Evolutionary conservation across 2,888 invertebrate genomes (phyloP), one percentile per base, ranked within the genome.

Genomic region (Pseudococcus jackbeardsleyi): DNA sequence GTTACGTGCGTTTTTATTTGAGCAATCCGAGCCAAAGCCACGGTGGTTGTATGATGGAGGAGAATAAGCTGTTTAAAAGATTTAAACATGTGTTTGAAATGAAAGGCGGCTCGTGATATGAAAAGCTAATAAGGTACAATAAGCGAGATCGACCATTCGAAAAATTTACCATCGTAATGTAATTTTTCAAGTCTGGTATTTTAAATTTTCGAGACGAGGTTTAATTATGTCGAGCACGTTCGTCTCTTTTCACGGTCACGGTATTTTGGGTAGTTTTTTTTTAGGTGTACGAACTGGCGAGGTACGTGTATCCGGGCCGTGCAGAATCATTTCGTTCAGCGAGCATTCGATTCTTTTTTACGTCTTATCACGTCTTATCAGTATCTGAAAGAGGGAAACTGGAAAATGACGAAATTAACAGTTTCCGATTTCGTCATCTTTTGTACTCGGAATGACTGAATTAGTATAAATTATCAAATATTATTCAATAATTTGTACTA

Each of bases 141-240:
- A 33, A 33, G 72, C 72, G 72, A 72, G 17, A 15, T 79, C 42
- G 42, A 42, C 39, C 33, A 33, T 72, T 33, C 4, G 26, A 42
- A 79, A 79, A 79, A 79, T 79, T 79, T 42, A 22, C 79, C 79
- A 79, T 79, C 42, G 79, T 79, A 79, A 79, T 79, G 42, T 42
- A 79, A 42, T 79, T 79, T 42, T 7, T 9, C 26, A 22, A 72
- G 42, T 79, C 42, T 79, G 79, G 42, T 79, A 42, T 42, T 39
- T 79, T 79, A 39, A 19, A 79, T 79, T 79, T 79, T 79, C 17
- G 3, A 79, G 79, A 12, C n/a, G 0, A 42, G 79, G 79, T 79
- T 72, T 42, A 79, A 79, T 79, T 79, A 79, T 79, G 42, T 42
- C 79, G 42, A 42, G 42, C 79, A 79, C 79, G 79, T 79, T 79